A percentile compares a stretch with the other conserved stretches of the same genome.
phyloP scores from a whole-genome alignment of 35 echinoderm and acorn worm species.

The Lytechinus variegatus region DNA sequence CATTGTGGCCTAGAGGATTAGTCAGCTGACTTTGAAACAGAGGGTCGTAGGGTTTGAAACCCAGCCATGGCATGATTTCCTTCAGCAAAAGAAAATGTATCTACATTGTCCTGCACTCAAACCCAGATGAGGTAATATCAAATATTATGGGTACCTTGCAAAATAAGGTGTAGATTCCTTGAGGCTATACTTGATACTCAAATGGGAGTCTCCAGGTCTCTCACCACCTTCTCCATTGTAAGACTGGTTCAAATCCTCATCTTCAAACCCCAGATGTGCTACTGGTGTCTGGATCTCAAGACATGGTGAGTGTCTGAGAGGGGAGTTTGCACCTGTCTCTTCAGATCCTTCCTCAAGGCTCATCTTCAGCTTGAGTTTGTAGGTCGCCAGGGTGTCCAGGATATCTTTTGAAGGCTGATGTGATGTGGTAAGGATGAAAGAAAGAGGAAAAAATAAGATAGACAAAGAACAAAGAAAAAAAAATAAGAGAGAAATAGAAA shows the following conservation, averaged over 20 bases:
- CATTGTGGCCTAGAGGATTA: too few relatives aligned
- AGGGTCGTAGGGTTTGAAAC: too few relatives aligned
- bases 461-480: neutral
- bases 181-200: conserved; percentile 52
- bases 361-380: conserved; percentile 31
- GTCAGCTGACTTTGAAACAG: too few relatives aligned
- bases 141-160: conserved; percentile 8
- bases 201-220: neutral
- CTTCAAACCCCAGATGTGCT: neutral
- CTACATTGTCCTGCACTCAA: too few relatives aligned
- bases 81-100: too few relatives aligned
- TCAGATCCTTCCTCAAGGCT: neutral
- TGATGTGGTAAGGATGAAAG: neutral
- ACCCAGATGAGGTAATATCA: neutral
- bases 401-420: conserved; percentile 62
- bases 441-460: neutral
- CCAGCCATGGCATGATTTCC: too few relatives aligned
- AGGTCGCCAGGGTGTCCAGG: conserved; percentile 30
- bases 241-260: neutral
- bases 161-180: conserved; percentile 64
- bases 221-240: neutral
- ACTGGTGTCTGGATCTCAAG: conserved; percentile 19
- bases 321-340: neutral
- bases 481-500: too few relatives aligned
- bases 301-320: neutral